Evolutionary conservation across 2,797 vertebrate species (phyloP), one percentile per base, ranked within the genome.

Genomic region (Melopsittacus undulatus): DNA sequence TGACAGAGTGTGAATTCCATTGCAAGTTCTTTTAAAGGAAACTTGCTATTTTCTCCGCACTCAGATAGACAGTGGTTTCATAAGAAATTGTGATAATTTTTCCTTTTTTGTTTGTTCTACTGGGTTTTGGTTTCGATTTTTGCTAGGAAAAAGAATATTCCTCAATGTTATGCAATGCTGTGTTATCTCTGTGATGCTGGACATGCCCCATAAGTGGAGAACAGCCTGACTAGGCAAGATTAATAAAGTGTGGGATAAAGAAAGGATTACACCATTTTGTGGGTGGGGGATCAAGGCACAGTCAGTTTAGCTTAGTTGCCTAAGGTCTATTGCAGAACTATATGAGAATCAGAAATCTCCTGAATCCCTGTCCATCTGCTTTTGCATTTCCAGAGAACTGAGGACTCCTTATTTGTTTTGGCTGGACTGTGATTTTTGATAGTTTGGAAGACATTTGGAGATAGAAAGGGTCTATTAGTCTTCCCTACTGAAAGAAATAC

Each of bases 1-100:
- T 95, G 94, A 83, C 93, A 93, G 70, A 90, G 75, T 95, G 83
- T 93, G 96, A 95, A 94, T 96, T 93, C 92, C 62, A 73, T 63
- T 78, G 72, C 30, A 2, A 92, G 24, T 66, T 56, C 83, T 89
- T 95, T 94, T 87, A 95, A 94, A 95, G 90, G 90, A 83, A 91
- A 85, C 90, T 78, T 72, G 45, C 45, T 86, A 7, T 92, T 95
- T 96, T 94, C 20, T 87, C 27, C 36, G 36, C 27, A 13, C 82
- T 80, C 42, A 49, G 51, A 68, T 45, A 92, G 79, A 43, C n/a
- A 77, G 46, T 2, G 7, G 74, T 84, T 92, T 75, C n/a, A 2
- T 75, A 46, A 59, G 48, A 94, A 92, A 75, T 66, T 38, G 32
- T 48, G 45, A 40, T 52, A 4, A 40, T 54, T 87, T 10, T 19